A percentile compares a stretch with the other conserved stretches of the same genome.
phyloP scores from a whole-genome alignment of 2,113 vertebrate genomes.

The Donacobius atricapilla region DNA sequence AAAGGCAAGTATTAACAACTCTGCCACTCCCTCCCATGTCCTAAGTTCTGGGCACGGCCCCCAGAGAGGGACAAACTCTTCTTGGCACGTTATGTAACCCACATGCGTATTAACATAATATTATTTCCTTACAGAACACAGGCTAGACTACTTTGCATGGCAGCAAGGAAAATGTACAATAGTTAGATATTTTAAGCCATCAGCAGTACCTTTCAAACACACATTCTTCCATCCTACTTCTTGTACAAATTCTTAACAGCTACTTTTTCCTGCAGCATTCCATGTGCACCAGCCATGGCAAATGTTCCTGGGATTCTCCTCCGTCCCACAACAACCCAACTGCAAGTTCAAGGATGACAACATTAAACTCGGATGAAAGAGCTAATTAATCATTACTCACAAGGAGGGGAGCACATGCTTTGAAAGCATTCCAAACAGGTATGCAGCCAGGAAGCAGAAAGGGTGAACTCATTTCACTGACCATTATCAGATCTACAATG shows the following conservation, averaged over 20 bases:
- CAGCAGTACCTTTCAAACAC: not conserved
- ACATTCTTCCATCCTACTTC: not conserved
- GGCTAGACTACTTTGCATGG: not conserved
- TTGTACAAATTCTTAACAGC: not conserved
- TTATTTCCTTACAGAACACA: not conserved
- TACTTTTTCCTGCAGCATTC: not conserved
- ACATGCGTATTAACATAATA: not conserved
- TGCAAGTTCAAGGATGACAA: not conserved
- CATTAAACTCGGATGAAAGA: not conserved
- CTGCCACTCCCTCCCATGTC: conserved; percentile 28
- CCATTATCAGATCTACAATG: not conserved
- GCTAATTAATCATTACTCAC: not conserved
- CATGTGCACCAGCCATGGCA: not conserved
- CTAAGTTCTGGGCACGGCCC: not conserved
- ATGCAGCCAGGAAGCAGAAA: not conserved
- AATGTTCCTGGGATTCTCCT: not conserved
- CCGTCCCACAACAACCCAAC: not conserved
- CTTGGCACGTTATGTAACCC: not conserved
- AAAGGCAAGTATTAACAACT: conserved; percentile 49
- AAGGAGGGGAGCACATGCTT: not conserved
- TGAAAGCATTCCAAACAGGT: not conserved
- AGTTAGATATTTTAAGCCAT: not conserved
- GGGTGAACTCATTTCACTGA: not conserved
- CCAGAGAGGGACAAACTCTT: not conserved
- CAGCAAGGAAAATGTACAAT: not conserved